phyloP scores from a whole-genome alignment of 2,888 invertebrate genomes.

The Netelia melanura region DNA sequence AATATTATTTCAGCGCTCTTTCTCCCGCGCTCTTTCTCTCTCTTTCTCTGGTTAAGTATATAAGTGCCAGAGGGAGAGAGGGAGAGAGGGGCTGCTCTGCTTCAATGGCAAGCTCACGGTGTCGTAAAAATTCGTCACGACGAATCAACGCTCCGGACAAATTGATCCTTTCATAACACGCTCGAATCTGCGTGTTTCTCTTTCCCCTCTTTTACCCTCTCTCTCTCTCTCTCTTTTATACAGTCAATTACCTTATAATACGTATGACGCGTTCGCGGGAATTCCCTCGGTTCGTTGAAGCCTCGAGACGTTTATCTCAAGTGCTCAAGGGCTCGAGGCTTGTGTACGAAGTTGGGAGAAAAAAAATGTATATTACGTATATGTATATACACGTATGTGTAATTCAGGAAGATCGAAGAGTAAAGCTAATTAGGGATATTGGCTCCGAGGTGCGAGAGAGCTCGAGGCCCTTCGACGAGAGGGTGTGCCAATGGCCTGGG shows the following conservation, averaged over 20 bases:
- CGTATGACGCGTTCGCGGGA: constrained; percentile 11
- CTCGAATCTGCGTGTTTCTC: constrained; percentile 6
- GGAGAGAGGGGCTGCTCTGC: neutral
- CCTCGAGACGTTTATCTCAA: constrained; percentile 42
- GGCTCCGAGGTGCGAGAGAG: constrained; percentile 69
- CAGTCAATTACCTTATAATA: constrained; percentile 39
- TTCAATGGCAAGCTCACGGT: constrained; percentile 9
- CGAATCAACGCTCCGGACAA: constrained; percentile 38
- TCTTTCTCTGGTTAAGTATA: neutral
- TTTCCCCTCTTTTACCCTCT: neutral
- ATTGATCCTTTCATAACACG: constrained; percentile 32
- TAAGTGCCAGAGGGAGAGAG: neutral
- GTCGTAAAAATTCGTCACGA: constrained; percentile 53
- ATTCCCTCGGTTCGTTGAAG: constrained; percentile 49
- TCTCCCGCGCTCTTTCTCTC: neutral
- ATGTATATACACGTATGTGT: constrained; percentile 67
- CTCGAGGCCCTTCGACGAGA: constrained; percentile 45
- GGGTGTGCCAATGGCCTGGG: constrained; percentile 32
- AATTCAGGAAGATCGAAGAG: constrained; percentile 76
- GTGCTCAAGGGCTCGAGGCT: neutral
- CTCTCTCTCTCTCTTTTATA: constrained; percentile 4
- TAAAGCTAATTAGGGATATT: constrained; percentile 81
- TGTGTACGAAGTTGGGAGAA: neutral
- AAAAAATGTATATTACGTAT: neutral
- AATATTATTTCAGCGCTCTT: constrained; percentile 41